Evolutionary conservation across 2,113 vertebrate genomes (phyloP), one percentile per base, ranked within the genome.

Genomic region (Rhynchopsitta pachyrhyncha): DNA sequence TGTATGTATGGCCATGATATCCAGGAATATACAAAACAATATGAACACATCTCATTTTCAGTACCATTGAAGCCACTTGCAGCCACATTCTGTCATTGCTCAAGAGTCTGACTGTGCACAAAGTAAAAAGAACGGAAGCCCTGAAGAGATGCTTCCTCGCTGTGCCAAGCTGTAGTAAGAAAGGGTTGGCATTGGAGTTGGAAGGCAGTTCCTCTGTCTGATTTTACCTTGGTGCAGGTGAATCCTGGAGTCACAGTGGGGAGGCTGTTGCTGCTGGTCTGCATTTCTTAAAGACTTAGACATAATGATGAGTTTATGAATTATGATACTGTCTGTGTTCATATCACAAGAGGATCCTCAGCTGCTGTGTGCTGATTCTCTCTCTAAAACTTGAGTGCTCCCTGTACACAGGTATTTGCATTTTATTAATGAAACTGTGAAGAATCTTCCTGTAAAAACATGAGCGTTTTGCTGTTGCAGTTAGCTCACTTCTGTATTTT

Each of bases 351-450:
- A 63, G 41, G 57, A 52, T 73, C 44, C 82, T 66, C 47, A 92
- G 78, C 47, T 60, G 18, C 41, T 87, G 14, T 89, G 84, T 50
- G 77, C 68, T 42, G 68, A 81, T 78, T 80, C 8, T 73, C 8
- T 73, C 1, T 57, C 25, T 92, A 74, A 78, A 95, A 74, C 23
- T 42, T 1, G 4, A 69, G 52, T 84, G 57, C 23, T 91, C 77
- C n/a, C n/a, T 82, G 25, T 69, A 59, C 0, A 2, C 75, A 88
- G 59, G 49, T 91, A 44, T 92, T 95, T 95, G 94, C 87, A 76
- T 95, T 91, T 91, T 87, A 59, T 85, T 85, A 95, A 82, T 73
- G 73, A 92, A 88, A 74, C 89, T 94, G 94, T 91, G 95, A 95
- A 91, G 93, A 85, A 59, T 70, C 90, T 96, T 95, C 87, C 87